A percentile compares a stretch with the other conserved stretches of the same genome.
Conservation (phyloP, 2,888 invertebrate genomes). For the Steinernema hermaphroditum region DNA sequence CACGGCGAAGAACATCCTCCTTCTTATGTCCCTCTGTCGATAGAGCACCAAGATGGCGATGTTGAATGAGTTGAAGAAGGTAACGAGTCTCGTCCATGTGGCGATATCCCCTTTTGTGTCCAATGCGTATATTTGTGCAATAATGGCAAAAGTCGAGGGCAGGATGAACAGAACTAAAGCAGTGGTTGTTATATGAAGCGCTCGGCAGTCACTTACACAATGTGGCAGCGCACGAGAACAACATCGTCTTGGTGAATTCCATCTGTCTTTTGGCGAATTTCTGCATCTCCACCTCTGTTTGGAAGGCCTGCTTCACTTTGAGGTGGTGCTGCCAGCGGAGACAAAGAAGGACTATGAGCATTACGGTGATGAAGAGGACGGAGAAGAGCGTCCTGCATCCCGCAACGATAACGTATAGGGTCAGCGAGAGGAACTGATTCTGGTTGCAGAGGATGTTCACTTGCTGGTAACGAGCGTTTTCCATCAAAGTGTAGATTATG, state of each 20-base stretch:
- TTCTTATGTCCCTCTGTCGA: neutral
- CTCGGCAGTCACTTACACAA: neutral
- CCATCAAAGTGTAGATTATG: neutral
- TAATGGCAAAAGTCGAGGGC: neutral
- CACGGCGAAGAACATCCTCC: constrained; percentile 4
- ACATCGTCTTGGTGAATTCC: constrained; percentile 15
- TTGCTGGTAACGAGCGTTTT: neutral
- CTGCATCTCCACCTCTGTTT: neutral
- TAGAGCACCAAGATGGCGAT: constrained; percentile 23
- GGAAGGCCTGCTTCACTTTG: constrained; percentile 16
- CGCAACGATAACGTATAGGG: neutral
- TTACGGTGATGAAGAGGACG: neutral
- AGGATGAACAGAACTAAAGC: constrained; percentile 16
- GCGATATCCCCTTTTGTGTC: neutral
- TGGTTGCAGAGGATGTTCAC: constrained; percentile 14
- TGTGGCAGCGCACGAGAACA: constrained; percentile 11
- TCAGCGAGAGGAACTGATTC: neutral
- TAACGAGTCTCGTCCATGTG: constrained; percentile 8
- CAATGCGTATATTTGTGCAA: neutral
- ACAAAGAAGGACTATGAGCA: neutral
- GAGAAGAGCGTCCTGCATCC: neutral
- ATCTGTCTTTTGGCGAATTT: neutral
- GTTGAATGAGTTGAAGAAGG: constrained; percentile 16
- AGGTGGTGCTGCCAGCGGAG: neutral
- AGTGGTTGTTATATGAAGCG: neutral